phyloP scores from a whole-genome alignment of 2,113 vertebrate genomes.

The Cyprinus carpio region DNA sequence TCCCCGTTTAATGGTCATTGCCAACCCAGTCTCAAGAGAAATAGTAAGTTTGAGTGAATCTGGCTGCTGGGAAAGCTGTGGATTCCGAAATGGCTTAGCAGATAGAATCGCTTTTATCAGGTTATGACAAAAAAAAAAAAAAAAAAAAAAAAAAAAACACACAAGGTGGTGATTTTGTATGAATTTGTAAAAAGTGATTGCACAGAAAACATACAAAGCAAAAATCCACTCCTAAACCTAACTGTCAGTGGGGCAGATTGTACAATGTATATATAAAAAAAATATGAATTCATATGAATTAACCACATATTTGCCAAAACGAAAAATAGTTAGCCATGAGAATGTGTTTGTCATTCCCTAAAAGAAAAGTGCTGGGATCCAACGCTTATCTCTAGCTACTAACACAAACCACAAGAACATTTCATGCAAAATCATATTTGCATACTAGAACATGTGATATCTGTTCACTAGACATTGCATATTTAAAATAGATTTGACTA shows the following conservation, averaged over 20 bases:
- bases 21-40: background rate
- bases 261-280: background rate
- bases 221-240: background rate
- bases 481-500: background rate
- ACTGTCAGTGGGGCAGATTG: background rate
- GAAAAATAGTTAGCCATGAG: background rate
- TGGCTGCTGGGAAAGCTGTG: slow-evolving; percentile 43
- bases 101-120: slow-evolving; percentile 38
- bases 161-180: background rate
- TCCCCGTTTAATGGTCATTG: background rate
- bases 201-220: background rate
- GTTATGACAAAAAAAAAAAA: slow-evolving; percentile 15
- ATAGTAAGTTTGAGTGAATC: slow-evolving; percentile 10
- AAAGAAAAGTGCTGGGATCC: background rate
- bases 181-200: background rate
- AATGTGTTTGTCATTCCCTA: background rate
- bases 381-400: background rate
- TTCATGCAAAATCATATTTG: background rate
- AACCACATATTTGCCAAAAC: background rate
- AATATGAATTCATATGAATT: background rate
- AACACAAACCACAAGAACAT: background rate
- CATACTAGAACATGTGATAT: background rate
- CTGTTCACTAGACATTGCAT: background rate
- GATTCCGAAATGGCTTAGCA: slow-evolving; percentile 26
- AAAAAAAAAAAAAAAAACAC: background rate